phyloP scores from a whole-genome alignment of 2,797 vertebrate genomes.

The Emys orbicularis region DNA sequence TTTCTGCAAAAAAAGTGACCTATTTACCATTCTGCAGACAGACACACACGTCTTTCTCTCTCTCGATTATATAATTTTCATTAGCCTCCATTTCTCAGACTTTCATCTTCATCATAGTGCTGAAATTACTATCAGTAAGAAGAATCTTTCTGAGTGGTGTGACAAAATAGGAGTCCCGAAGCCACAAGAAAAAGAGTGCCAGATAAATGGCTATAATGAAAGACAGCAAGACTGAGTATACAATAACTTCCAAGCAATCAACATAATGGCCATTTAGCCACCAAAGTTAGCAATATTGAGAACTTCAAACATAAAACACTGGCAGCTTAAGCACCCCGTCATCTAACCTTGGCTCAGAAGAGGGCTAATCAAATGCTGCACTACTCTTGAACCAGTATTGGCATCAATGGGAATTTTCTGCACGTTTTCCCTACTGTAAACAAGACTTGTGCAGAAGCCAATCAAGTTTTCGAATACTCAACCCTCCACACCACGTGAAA shows the following conservation, averaged over 20 bases:
- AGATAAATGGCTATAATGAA: background rate
- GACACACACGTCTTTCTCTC: background rate
- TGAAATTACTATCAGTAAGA: background rate
- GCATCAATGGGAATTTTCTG: background rate
- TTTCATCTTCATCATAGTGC: background rate
- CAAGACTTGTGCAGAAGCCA: background rate
- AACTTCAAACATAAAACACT: background rate
- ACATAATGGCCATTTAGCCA: background rate
- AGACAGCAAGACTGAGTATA: background rate
- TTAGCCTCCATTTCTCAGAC: background rate
- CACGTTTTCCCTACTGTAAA: background rate
- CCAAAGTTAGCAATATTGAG: too few species aligned
- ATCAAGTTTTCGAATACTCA: fast-evolving
- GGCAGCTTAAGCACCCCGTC: background rate
- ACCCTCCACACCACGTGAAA: background rate
- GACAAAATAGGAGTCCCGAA: background rate
- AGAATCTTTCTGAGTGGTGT: fast-evolving
- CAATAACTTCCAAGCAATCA: background rate
- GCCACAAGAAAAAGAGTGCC: background rate
- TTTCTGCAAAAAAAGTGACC: conserved; percentile 27
- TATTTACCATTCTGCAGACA: conserved; percentile 1
- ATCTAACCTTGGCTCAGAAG: background rate
- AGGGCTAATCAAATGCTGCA: background rate
- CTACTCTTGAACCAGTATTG: background rate
- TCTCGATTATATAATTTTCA: background rate